Base-by-base conservation (phyloP, 2,113 vertebrate species). In the Neolamprologus devosi region DNA sequence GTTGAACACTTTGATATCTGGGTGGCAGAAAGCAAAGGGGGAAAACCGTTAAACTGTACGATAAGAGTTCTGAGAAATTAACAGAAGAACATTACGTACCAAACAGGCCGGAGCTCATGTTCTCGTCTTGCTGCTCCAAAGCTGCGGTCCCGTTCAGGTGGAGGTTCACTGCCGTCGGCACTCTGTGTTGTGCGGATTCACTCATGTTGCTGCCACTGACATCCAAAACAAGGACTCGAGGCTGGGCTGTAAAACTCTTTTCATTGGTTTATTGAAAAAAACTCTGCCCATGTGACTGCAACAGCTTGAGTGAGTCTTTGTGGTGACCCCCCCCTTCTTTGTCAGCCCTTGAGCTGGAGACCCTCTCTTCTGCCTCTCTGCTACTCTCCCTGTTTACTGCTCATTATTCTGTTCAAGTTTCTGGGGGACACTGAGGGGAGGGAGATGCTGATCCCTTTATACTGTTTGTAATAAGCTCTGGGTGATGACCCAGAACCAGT, bases 1-100 rank as follows among this genome's bases (percentile, higher is more conserved):
- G 68, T 96, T 95, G 3, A 96, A 93, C 54, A 95, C 88, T 86
- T 90, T 94, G 80, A 94, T 87, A 55, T 95, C 96, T 97, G 91
- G 81, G 58, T 7, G 53, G 6, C 53, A 28, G 42, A 68, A 63
- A 53, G 58, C 37, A 78, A 13, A 70, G 2, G 21, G 6, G 9
- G 16, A 23, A 9, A 21, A 23, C 5, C 0, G 10, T 21, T 16
- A 70, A 58, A 78, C 10, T 58, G 3, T 7, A 35, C 12, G 13
- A 26, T 30, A 40, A 68, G 17, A 33, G 40, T 16, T 9, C 8
- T 26, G 14, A 21, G 28, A 45, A 8, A 23, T 14, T 2, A 63
- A 19, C 4, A 5, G 12, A 47, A 37, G 65, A 63, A 13, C 19
- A 2, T 53, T 9, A 30, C 91, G 1, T 37, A 96, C 94, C 94